Base-by-base conservation (phyloP, 2,888 invertebrate genomes). In the Chaetogeoica ovagalla region DNA sequence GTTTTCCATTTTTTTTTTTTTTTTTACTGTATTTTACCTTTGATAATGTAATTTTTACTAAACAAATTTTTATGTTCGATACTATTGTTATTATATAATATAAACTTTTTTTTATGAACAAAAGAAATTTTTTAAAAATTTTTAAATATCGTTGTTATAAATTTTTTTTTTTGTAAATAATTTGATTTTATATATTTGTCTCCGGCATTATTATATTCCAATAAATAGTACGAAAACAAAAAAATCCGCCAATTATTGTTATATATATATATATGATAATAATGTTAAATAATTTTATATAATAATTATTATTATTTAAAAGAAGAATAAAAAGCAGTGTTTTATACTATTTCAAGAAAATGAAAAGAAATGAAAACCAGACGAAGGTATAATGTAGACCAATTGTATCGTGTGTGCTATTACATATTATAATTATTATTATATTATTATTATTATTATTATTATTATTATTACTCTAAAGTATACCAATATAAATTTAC, bases 211-310 rank as follows among this genome's bases (percentile, higher is more conserved):
- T 66, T 71, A 71, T 39, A 57, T 4, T 37, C 39, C 68, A 59
- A 30, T 69, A 76, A 48, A 66, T 76, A 68, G 60, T 76, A 75
- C 23, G 55, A 55, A 19, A 62, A 62, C 52, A 59, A 48, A 48
- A 11, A 62, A 77, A 77, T 70, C 59, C 69, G 52, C 77, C 70
- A 70, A 70, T 70, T 77, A 77, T 70, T 77, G 77, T 70, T 77
- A 3, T 48, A 48, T 48, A 48, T 48, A 48, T 48, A 15, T 13
- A 48, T 48, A 77, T 70, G 52, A 70, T 70, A 62, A 70, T 70
- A 23, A 77, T 77, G 77, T 77, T 77, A 62, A 69, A 77, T 70
- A 77, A 70, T 70, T 70, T 77, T 77, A 70, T 65, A 55, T 52
- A 19, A 48, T 43, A 60, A 62, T 48, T 48, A 77, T 57, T 70